A percentile compares a stretch with the other conserved stretches of the same genome.
phyloP scores from a whole-genome alignment of 2,113 vertebrate species.

The Sporophila hypoxantha region DNA sequence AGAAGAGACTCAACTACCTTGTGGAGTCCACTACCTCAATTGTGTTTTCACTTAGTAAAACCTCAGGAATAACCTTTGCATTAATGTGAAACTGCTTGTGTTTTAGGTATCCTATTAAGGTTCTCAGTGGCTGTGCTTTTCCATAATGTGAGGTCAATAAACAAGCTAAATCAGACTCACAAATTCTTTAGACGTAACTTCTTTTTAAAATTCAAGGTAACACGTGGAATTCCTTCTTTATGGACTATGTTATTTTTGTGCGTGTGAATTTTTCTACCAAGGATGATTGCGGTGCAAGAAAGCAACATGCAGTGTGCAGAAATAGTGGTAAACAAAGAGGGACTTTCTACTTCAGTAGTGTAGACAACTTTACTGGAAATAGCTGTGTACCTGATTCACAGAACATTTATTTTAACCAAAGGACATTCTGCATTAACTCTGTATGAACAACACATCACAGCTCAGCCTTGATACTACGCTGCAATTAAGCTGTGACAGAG shows the following conservation, averaged over 20 bases:
- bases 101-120: slow-evolving; percentile 2
- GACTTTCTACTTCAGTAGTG: slow-evolving; percentile 70
- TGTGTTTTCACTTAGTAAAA: neutral
- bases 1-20: neutral
- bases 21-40: neutral
- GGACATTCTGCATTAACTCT: slow-evolving; percentile 33
- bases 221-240: neutral
- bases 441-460: slow-evolving; percentile 21
- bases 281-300: slow-evolving; percentile 23
- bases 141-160: neutral
- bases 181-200: neutral
- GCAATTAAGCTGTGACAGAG: slow-evolving; percentile 48
- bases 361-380: slow-evolving; percentile 54
- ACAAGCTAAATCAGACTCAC: neutral
- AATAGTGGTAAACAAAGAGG: slow-evolving; percentile 66
- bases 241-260: neutral
- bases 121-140: slow-evolving; percentile 38
- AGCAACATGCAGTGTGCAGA: slow-evolving; percentile 41
- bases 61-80: slow-evolving; percentile 1
- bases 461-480: slow-evolving; percentile 33
- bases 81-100: slow-evolving; percentile 22
- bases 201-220: neutral
- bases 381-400: slow-evolving; percentile 52
- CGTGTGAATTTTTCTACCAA: neutral
- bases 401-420: slow-evolving; percentile 44